Evolutionary conservation across 2,888 invertebrate genomes (phyloP), one percentile per base, ranked within the genome.

Genomic region (Thera britannica): DNA sequence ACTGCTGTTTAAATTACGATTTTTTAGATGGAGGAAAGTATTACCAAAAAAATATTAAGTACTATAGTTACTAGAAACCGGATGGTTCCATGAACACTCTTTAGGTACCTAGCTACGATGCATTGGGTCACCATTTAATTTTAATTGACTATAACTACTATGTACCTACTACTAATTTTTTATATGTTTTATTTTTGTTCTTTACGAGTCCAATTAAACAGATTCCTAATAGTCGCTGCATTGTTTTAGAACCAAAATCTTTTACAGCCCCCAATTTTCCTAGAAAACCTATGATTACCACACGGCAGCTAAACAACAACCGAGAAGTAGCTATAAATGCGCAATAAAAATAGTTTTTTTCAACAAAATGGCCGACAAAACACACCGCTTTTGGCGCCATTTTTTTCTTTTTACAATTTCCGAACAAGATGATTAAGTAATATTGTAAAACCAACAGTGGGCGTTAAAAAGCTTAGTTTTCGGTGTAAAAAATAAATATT

Each of bases 371-470:
- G 77, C 78, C 66, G 72, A 69, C 51, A 72, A 77, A 82, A 84
- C 70, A 70, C 74, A 72, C 74, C 79, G 71, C 68, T 77, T 83
- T 83, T 76, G 86, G 84, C 88, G 86, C 85, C 86, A 79, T 84
- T 87, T 87, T 86, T 87, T 82, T 79, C 36, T 82, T 85, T 83
- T 80, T 77, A 75, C 75, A 81, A 79, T 75, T 72, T 77, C 57
- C 61, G 56, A 74, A 77, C 71, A 61, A 77, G 76, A 75, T 84
- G 86, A 89, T 90, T 89, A 86, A 90, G 87, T 86, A 88, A 90
- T 90, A 89, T 82, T 84, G 84, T 89, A 82, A 90, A 91, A 90
- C 85, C 88, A 90, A 91, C 88, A 90, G 84, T 85, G 90, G 90
- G 91, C 90, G 91, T 89, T 67, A 82, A 81, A 83, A 80, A 71